Evolutionary conservation across 2,113 vertebrate genomes (phyloP), one percentile per base, ranked within the genome.

Genomic region (Theristicus caerulescens): DNA sequence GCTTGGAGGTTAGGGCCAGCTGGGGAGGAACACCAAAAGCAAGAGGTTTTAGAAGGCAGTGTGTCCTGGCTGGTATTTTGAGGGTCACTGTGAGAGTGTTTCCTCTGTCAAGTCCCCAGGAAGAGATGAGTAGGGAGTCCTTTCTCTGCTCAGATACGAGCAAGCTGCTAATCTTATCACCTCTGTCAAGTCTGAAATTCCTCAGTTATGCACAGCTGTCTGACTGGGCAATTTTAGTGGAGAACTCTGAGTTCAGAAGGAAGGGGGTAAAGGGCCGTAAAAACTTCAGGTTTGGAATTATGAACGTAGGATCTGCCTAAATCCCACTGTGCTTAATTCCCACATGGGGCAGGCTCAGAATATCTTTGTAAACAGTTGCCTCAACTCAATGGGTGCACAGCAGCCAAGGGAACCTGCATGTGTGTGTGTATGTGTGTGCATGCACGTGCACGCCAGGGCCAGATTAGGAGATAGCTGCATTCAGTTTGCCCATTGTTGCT

Each of bases 401-500:
- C 66, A 84, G 46, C 51, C 20, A 12, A 55, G 18, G 47, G 47
- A 69, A 49, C 51, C 16, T 5, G 1, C 8, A 1, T 3, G 4
- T 15, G 9, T 5, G 15, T 27, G 57, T 15, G 9, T 5, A 12
- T 27, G 57, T 6, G 12, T 9, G 17, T 16, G 18, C 6, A 10
- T 20, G 22, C 18, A 5, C 0, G 1, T 32, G 21, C 42, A 8
- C 2, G 1, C 26, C 64, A 26, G n/a, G 32, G 40, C 27, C 84
- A 32, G 15, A 20, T 47, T 11, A 36, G 44, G 73, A 91, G 55
- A 38, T 21, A 26, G 11, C 40, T 49, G 6, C 4, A 7, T 54
- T 76, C n/a, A 3, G 13, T 65, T 59, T 65, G 6, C 6, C 32
- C 14, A 22, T 22, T 10, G 14, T 32, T 77, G n/a, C 16, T 76